Percentiles rank a stretch among this genome's conserved stretches.
These are phyloP conservation scores for Clistopyga incitator DNA, from an alignment of 2,888 invertebrate species.

Conservation along the genomic window DNA sequence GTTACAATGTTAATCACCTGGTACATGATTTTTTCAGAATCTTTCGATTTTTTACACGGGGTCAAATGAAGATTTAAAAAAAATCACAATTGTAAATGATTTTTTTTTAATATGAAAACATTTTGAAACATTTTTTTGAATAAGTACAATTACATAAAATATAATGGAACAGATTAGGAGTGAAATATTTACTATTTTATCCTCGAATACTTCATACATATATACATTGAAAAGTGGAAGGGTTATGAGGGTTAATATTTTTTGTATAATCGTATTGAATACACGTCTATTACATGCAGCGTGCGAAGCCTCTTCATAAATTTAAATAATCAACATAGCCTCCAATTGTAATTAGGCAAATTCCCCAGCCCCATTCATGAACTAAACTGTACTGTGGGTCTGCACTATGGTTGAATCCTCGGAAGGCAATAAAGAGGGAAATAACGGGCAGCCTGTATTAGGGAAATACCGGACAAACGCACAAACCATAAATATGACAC, in stretches of 20 bases:
- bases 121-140: too few species aligned
- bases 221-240: background rate
- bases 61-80: too few species aligned
- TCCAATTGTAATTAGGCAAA: background rate
- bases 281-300: background rate
- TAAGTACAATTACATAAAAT: too few species aligned
- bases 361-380: background rate
- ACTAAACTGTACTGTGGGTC: background rate
- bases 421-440: constrained; percentile 1
- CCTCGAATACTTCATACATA: too few species aligned
- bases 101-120: too few species aligned
- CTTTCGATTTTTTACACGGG: too few species aligned
- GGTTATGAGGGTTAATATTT: background rate
- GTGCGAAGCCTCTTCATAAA: background rate
- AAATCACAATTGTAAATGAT: too few species aligned
- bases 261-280: background rate
- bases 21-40: too few species aligned
- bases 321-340: background rate
- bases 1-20: too few species aligned
- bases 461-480: background rate
- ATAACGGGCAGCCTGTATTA: background rate
- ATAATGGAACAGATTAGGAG: too few species aligned
- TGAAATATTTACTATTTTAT: too few species aligned
- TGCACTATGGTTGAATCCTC: background rate
- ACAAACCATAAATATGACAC: background rate